Base-by-base conservation (phyloP, 2,888 invertebrate genomes). In the Pomacea canaliculata region DNA sequence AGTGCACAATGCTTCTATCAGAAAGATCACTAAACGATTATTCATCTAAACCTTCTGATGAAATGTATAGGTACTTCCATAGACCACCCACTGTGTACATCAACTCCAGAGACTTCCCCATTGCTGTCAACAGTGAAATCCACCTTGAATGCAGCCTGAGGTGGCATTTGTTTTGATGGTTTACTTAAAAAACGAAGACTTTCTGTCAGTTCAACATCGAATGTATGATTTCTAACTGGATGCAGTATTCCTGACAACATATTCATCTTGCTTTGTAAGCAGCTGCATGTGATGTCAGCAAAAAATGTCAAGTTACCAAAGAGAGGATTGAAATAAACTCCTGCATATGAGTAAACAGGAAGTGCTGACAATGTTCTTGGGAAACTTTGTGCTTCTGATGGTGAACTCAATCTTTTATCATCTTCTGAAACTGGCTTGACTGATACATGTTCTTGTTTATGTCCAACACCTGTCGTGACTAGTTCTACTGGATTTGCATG, bases 171-270 rank as follows among this genome's bases (percentile, higher is more conserved):
- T 13, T 27, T 60, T 10, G 68, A 71, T 1, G 76, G 76, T 59
- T 71, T 76, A 62, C 76, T 76, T 59, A 76, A 48, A 60, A 71
- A 71, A 4, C 70, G 66, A n/a, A 67, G 56, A 19, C 71, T 66
- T n/a, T 70, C 37, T 9, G 66, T 68, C 51, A 71, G 71, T 62
- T 76, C 76, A 37, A 76, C 59, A 3, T 60, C 71, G 27, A 76
- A 76, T 1, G 60, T 60, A 19, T 66, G 48, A 67, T 37, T 59
- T 7, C 60, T n/a, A 23, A 48, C 27, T n/a, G 51, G 59, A 19
- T 49, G 71, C 12, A 76, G 65, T 49, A 49, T 46, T 46, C 76
- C 76, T 5, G 71, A 59, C 37, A 76, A 67, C 1, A 71, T 59
- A n/a, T 56, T 71, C 71, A 76, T 65, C 18, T 68, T 70, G 56